A percentile compares a stretch with the other conserved stretches of the same genome.
Conservation (phyloP, 2,888 invertebrate genomes). For the Caenorhabditis becei region DNA sequence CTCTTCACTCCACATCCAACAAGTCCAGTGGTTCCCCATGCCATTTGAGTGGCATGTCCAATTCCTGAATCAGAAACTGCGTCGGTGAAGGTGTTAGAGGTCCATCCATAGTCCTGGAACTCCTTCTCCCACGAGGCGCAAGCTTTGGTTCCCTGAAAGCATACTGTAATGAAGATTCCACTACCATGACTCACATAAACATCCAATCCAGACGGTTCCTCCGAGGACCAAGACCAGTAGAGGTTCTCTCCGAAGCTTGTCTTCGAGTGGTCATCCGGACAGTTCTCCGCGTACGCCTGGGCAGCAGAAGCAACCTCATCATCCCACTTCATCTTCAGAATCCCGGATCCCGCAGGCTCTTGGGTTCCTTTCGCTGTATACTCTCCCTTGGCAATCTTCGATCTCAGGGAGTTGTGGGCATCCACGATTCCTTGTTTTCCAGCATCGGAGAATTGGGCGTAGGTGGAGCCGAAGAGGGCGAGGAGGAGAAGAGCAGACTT, state of each 20-base stretch:
- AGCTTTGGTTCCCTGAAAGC: constrained; percentile 3
- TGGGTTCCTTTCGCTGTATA: no score
- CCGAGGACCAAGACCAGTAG: constrained; percentile 29
- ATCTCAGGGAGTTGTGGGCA: no score
- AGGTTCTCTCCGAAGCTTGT: constrained; percentile 23
- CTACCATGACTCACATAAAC: neutral
- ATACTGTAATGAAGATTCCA: no score
- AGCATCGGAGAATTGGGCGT: no score
- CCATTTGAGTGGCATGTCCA: constrained; percentile 63
- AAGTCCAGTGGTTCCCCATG: constrained; percentile 35
- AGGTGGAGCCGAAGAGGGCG: no score
- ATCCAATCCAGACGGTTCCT: neutral
- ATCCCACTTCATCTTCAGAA: constrained; percentile 9
- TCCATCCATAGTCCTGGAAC: constrained; percentile 58
- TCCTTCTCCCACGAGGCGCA: constrained; percentile 44
- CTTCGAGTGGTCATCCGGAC: constrained; percentile 10
- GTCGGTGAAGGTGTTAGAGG: constrained; percentile 24
- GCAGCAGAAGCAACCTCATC: constrained; percentile 10
- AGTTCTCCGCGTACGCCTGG: constrained; percentile 6
- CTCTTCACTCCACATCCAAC: constrained; percentile 60
- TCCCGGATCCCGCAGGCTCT: constrained; percentile 6
- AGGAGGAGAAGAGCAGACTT: no score
- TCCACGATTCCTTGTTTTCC: no score
- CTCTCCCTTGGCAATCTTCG: no score
- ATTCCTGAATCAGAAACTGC: constrained; percentile 37